Conservation (phyloP, 2,797 vertebrate genomes). For the Orientallactaga sibirica region DNA sequence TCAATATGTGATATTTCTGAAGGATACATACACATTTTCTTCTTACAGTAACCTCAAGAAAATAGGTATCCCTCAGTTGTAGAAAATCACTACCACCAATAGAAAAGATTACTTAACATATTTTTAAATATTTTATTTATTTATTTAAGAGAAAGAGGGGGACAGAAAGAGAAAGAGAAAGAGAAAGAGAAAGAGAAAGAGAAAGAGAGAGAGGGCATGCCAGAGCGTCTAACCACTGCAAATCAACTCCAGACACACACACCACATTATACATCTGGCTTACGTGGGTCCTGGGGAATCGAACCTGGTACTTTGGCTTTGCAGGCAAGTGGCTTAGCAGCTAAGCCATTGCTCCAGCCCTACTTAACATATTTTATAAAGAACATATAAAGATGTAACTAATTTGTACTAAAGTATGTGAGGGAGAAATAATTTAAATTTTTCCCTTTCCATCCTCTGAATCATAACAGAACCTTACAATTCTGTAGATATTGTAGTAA, state of each 20-base stretch:
- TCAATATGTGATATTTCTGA: neutral
- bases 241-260: too few relatives aligned
- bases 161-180: too few relatives aligned
- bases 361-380: too few relatives aligned
- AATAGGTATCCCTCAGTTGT: neutral
- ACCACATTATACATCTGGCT: too few relatives aligned
- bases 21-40: neutral
- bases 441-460: slow-evolving; percentile 48
- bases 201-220: too few relatives aligned
- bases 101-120: neutral
- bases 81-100: neutral
- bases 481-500: neutral
- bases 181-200: too few relatives aligned
- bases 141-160: too few relatives aligned
- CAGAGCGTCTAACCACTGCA: too few relatives aligned
- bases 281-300: too few relatives aligned
- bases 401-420: slow-evolving; percentile 20
- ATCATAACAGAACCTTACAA: neutral
- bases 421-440: neutral
- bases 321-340: too few relatives aligned
- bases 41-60: neutral
- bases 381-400: neutral
- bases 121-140: neutral
- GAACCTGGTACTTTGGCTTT: too few relatives aligned
- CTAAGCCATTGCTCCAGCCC: too few relatives aligned